phyloP scores from a whole-genome alignment of 2,113 vertebrate genomes.

The Pseudois nayaur region DNA sequence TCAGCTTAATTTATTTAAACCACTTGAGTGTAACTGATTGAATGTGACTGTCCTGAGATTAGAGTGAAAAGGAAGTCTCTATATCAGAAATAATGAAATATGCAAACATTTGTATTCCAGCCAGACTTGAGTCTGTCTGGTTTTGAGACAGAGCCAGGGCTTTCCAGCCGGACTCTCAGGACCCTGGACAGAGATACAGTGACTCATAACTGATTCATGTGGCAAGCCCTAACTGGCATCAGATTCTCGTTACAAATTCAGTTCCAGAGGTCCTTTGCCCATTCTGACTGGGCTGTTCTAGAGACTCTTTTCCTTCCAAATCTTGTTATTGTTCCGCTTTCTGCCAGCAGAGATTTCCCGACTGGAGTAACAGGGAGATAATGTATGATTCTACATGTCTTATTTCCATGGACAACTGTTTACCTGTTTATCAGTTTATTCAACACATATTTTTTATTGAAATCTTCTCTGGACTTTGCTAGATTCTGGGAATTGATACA shows the following conservation, averaged over 20 bases:
- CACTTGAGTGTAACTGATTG: not conserved
- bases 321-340: not conserved
- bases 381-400: not conserved
- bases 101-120: constrained; percentile 3
- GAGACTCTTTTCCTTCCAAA: not conserved
- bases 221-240: not conserved
- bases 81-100: not conserved
- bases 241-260: not conserved
- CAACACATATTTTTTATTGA: not conserved
- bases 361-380: not conserved
- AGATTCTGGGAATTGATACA: not conserved
- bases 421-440: not conserved
- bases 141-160: not conserved
- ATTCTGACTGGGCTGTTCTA: not conserved
- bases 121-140: not conserved
- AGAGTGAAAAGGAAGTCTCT: not conserved
- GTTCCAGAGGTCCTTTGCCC: not conserved
- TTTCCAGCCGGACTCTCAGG: not conserved
- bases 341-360: not conserved
- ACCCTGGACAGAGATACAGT: not conserved
- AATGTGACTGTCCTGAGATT: not conserved
- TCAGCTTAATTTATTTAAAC: not conserved
- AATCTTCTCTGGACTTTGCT: not conserved
- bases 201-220: not conserved
- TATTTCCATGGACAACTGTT: not conserved